Conservation (phyloP, 2,888 invertebrate genomes). For the Phaonia tiefii region DNA sequence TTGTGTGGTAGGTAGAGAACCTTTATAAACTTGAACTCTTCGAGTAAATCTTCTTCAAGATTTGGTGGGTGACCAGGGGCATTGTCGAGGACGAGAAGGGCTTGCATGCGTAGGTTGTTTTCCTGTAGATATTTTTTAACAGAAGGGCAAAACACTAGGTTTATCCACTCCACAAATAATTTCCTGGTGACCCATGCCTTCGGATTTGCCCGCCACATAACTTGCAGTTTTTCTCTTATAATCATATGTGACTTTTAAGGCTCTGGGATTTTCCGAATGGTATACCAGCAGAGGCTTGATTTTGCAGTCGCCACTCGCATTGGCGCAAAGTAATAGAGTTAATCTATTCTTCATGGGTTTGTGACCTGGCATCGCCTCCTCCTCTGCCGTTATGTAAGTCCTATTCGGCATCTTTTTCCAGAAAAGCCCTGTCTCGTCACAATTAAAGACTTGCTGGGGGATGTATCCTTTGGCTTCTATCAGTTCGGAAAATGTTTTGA, state of each 20-base stretch:
- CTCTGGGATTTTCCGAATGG: too few species aligned
- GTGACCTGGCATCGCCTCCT: slow-evolving; percentile 70
- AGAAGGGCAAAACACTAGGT: too few species aligned
- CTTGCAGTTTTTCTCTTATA: too few species aligned
- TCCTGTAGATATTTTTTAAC: too few species aligned
- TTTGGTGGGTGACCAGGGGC: too few species aligned
- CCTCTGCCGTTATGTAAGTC: slow-evolving; percentile 68
- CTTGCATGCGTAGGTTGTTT: too few species aligned
- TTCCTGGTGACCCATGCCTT: too few species aligned
- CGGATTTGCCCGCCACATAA: too few species aligned
- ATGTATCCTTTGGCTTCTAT: slow-evolving; percentile 51
- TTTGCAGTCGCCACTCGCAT: slow-evolving; percentile 71
- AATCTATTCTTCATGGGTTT: slow-evolving; percentile 72
- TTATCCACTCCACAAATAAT: too few species aligned
- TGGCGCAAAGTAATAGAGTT: slow-evolving; percentile 68
- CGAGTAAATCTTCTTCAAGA: slow-evolving; percentile 66
- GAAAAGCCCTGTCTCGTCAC: slow-evolving; percentile 56
- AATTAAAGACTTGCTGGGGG: slow-evolving; percentile 56
- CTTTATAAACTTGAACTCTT: slow-evolving; percentile 48
- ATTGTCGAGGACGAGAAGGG: too few species aligned
- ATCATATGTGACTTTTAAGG: slow-evolving; percentile 46
- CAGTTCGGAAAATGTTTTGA: too few species aligned
- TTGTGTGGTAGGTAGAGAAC: slow-evolving; percentile 12
- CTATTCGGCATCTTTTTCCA: too few species aligned
- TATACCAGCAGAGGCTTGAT: slow-evolving; percentile 61